Evolutionary conservation across 2,888 invertebrate genomes (phyloP).

Genomic region (Lacanobia wlatinum): DNA sequence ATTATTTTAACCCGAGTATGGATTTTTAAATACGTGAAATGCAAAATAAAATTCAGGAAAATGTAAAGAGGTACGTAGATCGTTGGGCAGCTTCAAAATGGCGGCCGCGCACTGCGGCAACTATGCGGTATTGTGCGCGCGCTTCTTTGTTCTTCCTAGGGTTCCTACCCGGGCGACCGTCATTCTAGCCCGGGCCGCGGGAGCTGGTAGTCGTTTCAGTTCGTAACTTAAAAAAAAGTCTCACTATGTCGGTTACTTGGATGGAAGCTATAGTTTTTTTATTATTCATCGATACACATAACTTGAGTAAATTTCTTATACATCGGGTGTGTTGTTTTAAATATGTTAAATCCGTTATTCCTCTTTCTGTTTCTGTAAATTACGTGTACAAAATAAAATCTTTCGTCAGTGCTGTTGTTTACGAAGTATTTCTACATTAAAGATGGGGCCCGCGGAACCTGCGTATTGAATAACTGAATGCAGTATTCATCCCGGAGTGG

Average conservation of each 20-base stretch:
- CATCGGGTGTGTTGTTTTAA: background rate
- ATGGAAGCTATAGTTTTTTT: background rate
- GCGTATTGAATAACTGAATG: background rate
- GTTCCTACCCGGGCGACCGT: background rate
- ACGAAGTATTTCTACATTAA: too few relatives aligned
- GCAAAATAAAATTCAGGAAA: background rate
- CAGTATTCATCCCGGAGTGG: background rate
- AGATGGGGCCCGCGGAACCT: background rate
- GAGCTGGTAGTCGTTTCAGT: background rate
- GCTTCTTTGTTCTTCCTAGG: constrained; percentile 21
- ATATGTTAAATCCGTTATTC: background rate
- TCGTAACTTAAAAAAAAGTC: background rate
- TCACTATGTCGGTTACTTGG: background rate
- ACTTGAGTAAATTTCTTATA: background rate
- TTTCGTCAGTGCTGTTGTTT: background rate
- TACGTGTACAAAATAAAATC: background rate
- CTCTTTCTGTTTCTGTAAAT: background rate
- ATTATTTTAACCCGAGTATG: background rate
- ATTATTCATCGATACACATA: background rate
- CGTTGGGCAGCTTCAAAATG: constrained; percentile 20
- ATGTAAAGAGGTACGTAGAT: background rate
- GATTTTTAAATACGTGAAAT: background rate
- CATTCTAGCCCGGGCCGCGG: constrained; percentile 15
- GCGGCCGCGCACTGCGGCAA: constrained; percentile 7
- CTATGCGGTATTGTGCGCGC: constrained; percentile 22